A percentile compares a stretch with the other conserved stretches of the same genome.
Conservation (phyloP, 2,888 invertebrate genomes). For the Tinea semifulvella region DNA sequence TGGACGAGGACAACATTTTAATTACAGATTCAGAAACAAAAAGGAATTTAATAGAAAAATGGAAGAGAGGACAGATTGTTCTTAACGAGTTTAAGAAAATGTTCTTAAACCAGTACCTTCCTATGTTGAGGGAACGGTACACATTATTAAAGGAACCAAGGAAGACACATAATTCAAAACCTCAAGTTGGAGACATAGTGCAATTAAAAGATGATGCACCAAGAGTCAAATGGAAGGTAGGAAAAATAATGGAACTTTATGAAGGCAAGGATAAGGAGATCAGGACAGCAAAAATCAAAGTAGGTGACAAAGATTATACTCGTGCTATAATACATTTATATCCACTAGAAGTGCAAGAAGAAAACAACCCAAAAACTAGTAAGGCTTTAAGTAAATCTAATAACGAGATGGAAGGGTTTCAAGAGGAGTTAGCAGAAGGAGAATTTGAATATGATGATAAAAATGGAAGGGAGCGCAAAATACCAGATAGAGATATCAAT, state of each 20-base stretch:
- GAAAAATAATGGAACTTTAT: conserved; percentile 14
- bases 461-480: too few relatives aligned
- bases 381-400: too few relatives aligned
- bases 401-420: too few relatives aligned
- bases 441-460: too few relatives aligned
- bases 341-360: conserved; percentile 13
- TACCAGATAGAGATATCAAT: too few relatives aligned
- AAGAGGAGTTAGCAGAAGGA: too few relatives aligned
- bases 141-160: too few relatives aligned
- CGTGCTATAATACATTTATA: conserved; percentile 15
- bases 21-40: conserved; percentile 14
- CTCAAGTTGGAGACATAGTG: conserved; percentile 14
- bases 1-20: neutral
- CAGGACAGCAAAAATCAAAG: conserved; percentile 16
- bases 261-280: conserved; percentile 13
- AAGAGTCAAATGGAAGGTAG: conserved; percentile 15
- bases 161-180: too few relatives aligned
- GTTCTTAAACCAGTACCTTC: conserved; percentile 15
- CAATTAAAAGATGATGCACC: conserved; percentile 16
- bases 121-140: too few relatives aligned
- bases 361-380: too few relatives aligned
- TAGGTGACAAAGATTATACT: too few relatives aligned
- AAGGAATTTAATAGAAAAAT: conserved; percentile 15
- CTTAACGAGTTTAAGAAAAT: conserved; percentile 17
- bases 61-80: conserved; percentile 17